Conservation (phyloP, 1,140 invertebrate genomes). For the Tyrophagus putrescentiae region DNA sequence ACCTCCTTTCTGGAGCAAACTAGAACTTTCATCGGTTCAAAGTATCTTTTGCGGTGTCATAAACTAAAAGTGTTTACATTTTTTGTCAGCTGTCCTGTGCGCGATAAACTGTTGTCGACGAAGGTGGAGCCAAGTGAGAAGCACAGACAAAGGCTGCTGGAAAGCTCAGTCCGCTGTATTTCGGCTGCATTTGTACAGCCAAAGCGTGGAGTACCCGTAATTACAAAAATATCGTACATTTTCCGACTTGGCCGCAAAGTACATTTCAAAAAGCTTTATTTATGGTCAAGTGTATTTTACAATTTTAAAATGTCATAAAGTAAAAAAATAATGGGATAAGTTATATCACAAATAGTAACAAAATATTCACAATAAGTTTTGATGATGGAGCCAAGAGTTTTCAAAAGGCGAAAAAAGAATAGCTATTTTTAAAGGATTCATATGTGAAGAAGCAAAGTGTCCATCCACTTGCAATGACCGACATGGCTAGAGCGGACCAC, state of each 20-base stretch:
- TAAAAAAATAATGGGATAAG: neutral
- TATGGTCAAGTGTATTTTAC: neutral
- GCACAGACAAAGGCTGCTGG: no score
- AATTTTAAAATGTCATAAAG: neutral
- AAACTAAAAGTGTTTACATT: no score
- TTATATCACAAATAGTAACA: neutral
- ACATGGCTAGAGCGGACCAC: conserved; percentile 15
- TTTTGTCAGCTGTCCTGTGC: no score
- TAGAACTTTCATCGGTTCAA: no score
- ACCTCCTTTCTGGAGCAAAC: no score
- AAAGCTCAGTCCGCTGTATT: no score
- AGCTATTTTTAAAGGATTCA: neutral
- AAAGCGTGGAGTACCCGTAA: no score
- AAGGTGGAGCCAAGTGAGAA: no score
- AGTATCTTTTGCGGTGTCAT: no score
- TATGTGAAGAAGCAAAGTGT: conserved; percentile 9
- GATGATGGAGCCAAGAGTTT: neutral
- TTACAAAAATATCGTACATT: no score
- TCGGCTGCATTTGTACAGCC: no score
- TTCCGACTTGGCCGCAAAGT: neutral
- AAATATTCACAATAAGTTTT: neutral
- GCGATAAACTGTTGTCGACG: no score
- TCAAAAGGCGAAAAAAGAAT: conserved; percentile 9
- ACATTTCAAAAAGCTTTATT: neutral
- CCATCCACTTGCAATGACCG: conserved; percentile 1